These are phyloP conservation scores for Serilophus lunatus DNA, from an alignment of 2,113 vertebrate genomes.

Conservation along the genomic window DNA sequence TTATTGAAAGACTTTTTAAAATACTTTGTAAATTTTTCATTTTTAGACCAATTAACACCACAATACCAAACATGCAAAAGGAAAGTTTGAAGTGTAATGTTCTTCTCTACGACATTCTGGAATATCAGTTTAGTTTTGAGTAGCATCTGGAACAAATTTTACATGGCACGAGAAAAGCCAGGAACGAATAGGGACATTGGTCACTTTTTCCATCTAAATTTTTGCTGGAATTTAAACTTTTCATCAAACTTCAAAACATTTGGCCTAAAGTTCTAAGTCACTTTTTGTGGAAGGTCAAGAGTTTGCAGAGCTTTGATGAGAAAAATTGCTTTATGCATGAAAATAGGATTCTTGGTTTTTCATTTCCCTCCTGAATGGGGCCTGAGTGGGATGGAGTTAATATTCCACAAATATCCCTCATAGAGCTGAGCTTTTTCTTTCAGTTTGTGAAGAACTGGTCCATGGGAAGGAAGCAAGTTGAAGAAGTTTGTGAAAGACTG, in stretches of 20 bases:
- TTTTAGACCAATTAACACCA: not conserved
- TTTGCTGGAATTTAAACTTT: not conserved
- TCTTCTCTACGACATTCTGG: not conserved
- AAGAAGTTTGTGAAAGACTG: not conserved
- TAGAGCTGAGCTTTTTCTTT: not conserved
- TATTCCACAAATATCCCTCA: too few relatives aligned
- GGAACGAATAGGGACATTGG: not conserved
- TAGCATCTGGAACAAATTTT: not conserved
- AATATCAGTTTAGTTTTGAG: not conserved
- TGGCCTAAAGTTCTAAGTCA: not conserved
- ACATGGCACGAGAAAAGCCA: not conserved
- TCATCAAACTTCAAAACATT: not conserved
- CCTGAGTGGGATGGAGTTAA: not conserved
- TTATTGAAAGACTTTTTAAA: not conserved
- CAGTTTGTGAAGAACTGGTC: not conserved
- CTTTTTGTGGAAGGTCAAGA: not conserved
- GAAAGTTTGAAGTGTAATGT: not conserved
- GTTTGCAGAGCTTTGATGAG: not conserved
- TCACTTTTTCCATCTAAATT: not conserved
- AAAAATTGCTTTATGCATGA: not conserved
- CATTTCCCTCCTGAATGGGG: not conserved
- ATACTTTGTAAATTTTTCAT: not conserved
- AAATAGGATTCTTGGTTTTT: not conserved
- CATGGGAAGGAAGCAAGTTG: rapidly evolving
- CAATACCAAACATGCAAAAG: not conserved